phyloP scores from a whole-genome alignment of 1,140 invertebrate species.

The Aphelinus certus region DNA sequence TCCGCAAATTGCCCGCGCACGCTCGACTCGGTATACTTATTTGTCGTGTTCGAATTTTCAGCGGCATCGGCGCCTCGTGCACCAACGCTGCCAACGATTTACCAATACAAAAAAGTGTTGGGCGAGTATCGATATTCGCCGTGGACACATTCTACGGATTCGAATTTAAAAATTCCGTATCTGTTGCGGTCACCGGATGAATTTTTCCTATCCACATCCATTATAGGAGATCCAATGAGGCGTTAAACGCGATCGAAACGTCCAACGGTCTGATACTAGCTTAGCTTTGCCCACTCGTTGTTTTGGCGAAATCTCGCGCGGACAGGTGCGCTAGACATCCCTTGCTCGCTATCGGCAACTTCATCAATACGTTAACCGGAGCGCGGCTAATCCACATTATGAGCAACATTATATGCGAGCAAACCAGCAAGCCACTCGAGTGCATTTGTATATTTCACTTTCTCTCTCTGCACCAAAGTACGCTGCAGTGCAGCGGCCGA shows the following conservation, averaged over 20 bases:
- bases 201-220: no score
- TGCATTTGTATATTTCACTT: neutral
- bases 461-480: neutral
- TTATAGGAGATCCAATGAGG: no score
- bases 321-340: neutral
- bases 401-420: conserved; percentile 34
- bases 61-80: no score
- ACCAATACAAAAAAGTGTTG: no score
- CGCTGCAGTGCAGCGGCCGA: neutral
- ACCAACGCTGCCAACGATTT: no score
- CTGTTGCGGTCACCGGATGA: no score
- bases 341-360: conserved; percentile 30
- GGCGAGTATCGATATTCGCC: no score
- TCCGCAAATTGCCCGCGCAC: no score
- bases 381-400: conserved; percentile 38
- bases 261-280: conserved; percentile 8
- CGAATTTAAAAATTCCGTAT: no score
- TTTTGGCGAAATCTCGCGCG: neutral
- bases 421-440: conserved; percentile 26
- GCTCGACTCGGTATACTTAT: no score
- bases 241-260: neutral
- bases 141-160: no score
- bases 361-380: conserved; percentile 41
- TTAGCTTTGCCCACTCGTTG: neutral
- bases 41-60: no score